Conservation (phyloP, 2,113 vertebrate species). For the Sporophila hypoxantha region DNA sequence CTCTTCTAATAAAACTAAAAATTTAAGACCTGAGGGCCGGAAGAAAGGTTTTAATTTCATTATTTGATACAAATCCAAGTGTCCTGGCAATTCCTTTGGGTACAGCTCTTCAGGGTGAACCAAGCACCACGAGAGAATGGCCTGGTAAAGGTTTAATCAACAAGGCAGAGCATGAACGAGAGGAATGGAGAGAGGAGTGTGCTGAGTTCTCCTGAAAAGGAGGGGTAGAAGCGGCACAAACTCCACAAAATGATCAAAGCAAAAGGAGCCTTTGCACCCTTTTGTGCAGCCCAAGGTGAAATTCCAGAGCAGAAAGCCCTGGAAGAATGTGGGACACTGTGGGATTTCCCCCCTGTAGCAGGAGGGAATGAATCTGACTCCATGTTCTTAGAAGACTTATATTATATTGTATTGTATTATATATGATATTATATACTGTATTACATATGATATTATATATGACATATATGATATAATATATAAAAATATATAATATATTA, state of each 20-base stretch:
- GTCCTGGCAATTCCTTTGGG: neutral
- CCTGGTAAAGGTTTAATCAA: neutral
- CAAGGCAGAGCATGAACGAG: neutral
- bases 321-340: neutral
- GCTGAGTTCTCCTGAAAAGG: neutral
- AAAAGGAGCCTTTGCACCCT: neutral
- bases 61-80: neutral
- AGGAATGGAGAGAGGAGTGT: neutral
- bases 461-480: too few relatives aligned
- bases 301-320: neutral
- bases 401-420: too few relatives aligned
- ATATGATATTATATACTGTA: too few relatives aligned
- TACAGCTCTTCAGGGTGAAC: neutral
- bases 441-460: too few relatives aligned
- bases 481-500: too few relatives aligned
- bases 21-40: neutral
- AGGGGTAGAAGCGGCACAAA: neutral
- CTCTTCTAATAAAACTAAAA: neutral
- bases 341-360: too few relatives aligned
- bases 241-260: neutral
- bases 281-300: neutral
- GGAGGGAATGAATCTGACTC: too few relatives aligned
- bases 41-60: slow-evolving; percentile 3
- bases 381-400: too few relatives aligned
- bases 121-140: neutral